Percentiles rank a stretch among this genome's conserved stretches.
Evolutionary conservation across 92 coral and sea anemone genomes (phyloP).

Genomic region (Actinernus sp.): DNA sequence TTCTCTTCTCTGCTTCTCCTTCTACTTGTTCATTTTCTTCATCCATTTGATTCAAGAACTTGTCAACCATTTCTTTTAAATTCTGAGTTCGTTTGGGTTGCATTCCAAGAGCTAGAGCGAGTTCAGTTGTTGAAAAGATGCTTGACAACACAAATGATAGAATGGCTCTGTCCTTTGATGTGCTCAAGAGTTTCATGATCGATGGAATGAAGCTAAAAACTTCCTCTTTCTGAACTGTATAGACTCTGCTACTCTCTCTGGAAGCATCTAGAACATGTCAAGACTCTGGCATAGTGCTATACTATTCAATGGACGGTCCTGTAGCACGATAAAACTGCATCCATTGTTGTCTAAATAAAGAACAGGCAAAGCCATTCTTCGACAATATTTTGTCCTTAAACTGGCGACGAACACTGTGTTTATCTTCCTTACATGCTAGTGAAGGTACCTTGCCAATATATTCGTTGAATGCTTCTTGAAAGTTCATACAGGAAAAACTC

Average conservation of each 20-base stretch:
- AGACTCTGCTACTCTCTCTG: too few species aligned
- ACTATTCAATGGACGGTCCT: slow-evolving; percentile 23
- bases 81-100: slow-evolving; percentile 23
- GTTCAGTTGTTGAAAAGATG: slow-evolving; percentile 18
- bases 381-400: slow-evolving; percentile 29
- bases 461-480: slow-evolving; percentile 51
- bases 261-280: slow-evolving; percentile 8
- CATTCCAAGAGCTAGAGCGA: slow-evolving; percentile 24
- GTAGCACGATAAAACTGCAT: slow-evolving; percentile 7
- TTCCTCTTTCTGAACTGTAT: too few species aligned
- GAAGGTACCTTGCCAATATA: slow-evolving; percentile 40
- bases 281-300: slow-evolving; percentile 29
- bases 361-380: slow-evolving; percentile 47
- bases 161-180: slow-evolving; percentile 61
- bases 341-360: slow-evolving; percentile 14
- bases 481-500: slow-evolving; percentile 16
- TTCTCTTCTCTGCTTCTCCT: slow-evolving; percentile 15
- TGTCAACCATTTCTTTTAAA: slow-evolving; percentile 7
- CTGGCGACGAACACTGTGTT: slow-evolving; percentile 31
- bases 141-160: slow-evolving; percentile 50
- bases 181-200: slow-evolving; percentile 26
- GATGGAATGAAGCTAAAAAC: slow-evolving; percentile 14
- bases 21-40: slow-evolving; percentile 24
- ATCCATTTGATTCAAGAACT: slow-evolving; percentile 36
- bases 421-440: slow-evolving; percentile 31